Evolutionary conservation across 2,113 vertebrate genomes (phyloP).

Genomic region (Cathartes aura): DNA sequence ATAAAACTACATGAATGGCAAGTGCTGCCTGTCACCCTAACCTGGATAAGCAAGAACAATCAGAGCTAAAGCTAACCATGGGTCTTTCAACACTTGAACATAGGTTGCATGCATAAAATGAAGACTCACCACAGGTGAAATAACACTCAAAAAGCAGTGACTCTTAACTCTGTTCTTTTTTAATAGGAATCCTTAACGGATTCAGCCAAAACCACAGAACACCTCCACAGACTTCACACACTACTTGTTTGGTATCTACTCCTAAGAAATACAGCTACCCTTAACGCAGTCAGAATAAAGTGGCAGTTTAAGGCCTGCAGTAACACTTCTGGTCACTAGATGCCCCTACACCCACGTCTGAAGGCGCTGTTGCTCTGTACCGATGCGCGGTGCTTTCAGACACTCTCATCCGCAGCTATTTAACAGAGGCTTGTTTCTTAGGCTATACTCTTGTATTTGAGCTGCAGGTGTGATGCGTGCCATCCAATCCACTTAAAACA

Average conservation of each 20-base stretch:
- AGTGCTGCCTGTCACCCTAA: neutral
- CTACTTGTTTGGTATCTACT: no score
- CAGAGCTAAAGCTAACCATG: neutral
- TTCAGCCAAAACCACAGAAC: neutral
- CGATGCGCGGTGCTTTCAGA: fast-evolving
- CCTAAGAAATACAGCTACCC: neutral
- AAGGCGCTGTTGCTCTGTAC: fast-evolving
- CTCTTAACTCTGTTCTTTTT: neutral
- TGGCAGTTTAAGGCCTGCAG: neutral
- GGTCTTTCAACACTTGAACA: neutral
- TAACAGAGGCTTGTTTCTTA: neutral
- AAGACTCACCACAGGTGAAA: neutral
- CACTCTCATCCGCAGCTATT: no score
- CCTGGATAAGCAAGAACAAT: neutral
- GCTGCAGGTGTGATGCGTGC: neutral
- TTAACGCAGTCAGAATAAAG: fast-evolving
- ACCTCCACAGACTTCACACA: neutral
- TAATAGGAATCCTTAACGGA: neutral
- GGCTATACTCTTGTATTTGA: neutral
- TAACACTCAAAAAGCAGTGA: neutral
- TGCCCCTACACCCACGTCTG: neutral
- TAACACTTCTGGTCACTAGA: neutral
- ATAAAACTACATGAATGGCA: neutral
- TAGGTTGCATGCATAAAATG: neutral
- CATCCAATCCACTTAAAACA: neutral